These are phyloP conservation scores for Napeogenes inachia DNA, from an alignment of 2,888 invertebrate genomes.

Conservation along the genomic window DNA sequence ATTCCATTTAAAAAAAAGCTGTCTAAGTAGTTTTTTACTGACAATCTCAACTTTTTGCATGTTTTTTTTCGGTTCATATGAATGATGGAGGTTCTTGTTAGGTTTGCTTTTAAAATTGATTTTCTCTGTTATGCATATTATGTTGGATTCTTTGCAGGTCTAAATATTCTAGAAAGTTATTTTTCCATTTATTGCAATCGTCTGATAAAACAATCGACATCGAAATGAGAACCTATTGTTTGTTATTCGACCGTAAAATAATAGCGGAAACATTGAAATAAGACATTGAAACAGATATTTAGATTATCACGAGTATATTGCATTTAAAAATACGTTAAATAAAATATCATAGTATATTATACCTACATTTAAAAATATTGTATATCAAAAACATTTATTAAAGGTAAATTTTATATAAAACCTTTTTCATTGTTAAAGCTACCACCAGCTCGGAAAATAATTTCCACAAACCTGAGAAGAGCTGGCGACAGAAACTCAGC, in stretches of 20 bases:
- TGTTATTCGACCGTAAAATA: background rate
- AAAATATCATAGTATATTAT: no score
- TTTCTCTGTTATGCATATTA: background rate
- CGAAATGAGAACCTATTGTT: background rate
- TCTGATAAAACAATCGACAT: background rate
- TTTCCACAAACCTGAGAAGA: no score
- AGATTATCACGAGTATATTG: no score
- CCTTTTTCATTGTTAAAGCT: no score
- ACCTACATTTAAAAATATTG: background rate
- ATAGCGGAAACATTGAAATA: background rate
- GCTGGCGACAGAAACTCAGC: no score
- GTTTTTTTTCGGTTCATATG: background rate
- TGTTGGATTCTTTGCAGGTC: background rate
- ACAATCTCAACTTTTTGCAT: background rate
- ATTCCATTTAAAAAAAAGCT: no score
- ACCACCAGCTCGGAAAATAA: no score
- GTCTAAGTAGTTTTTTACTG: background rate
- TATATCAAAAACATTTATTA: no score
- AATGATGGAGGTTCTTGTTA: background rate
- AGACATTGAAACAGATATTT: background rate
- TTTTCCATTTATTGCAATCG: background rate
- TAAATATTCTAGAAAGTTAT: background rate
- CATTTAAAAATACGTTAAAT: no score
- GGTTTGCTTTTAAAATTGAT: background rate
- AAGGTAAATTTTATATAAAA: no score